These are phyloP conservation scores for Drosophila prolongata DNA, from an alignment of 2,888 invertebrate genomes.

Conservation along the genomic window DNA sequence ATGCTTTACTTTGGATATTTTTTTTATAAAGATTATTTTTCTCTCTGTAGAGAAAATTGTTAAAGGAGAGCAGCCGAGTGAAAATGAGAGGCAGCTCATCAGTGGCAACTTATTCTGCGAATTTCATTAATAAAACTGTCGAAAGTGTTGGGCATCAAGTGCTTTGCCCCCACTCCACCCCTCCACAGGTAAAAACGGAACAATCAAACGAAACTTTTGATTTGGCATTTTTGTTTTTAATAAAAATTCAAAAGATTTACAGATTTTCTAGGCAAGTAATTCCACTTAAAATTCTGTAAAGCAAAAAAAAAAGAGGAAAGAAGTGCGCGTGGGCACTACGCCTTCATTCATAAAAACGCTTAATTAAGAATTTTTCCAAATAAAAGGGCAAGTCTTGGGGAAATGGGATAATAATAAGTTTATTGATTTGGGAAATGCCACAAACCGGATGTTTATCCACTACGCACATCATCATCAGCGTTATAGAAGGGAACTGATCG, in stretches of 20 bases:
- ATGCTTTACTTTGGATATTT: no score
- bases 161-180: slow-evolving; percentile 13
- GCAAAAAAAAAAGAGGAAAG: slow-evolving; percentile 8
- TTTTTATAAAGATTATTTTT: background rate
- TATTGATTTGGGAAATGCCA: slow-evolving; percentile 76
- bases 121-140: slow-evolving; percentile 79
- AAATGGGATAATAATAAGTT: slow-evolving; percentile 63
- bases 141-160: slow-evolving; percentile 66
- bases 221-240: slow-evolving; percentile 70
- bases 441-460: slow-evolving; percentile 71
- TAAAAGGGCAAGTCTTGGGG: slow-evolving; percentile 55
- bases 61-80: background rate
- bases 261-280: slow-evolving; percentile 60
- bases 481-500: slow-evolving; percentile 28
- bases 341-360: slow-evolving; percentile 72
- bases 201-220: slow-evolving; percentile 71
- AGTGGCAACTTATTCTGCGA: slow-evolving; percentile 71
- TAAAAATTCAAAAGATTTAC: slow-evolving; percentile 78
- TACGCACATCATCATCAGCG: slow-evolving; percentile 11
- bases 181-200: slow-evolving; percentile 52
- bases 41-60: background rate
- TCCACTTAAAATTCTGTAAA: slow-evolving; percentile 74
- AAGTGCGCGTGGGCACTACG: slow-evolving; percentile 18
- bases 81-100: slow-evolving; percentile 41
- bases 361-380: slow-evolving; percentile 72